phyloP scores from a whole-genome alignment of 2,888 invertebrate genomes.

The Euclidia mi region DNA sequence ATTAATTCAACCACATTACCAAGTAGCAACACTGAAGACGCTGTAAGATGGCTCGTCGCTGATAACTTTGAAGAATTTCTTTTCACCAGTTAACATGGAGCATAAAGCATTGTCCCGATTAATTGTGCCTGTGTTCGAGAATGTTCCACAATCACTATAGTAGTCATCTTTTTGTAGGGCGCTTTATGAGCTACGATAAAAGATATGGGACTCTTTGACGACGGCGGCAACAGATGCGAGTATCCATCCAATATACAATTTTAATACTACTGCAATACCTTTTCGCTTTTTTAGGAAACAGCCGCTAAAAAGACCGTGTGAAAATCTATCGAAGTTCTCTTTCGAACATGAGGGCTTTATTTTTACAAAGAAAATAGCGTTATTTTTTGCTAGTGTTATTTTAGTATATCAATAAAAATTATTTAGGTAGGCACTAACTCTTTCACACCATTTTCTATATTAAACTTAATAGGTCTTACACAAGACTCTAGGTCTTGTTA shows the following conservation, averaged over 20 bases:
- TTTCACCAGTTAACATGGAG: slow-evolving; percentile 3
- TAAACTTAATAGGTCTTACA: no score
- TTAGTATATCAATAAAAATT: no score
- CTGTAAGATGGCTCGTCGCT: neutral
- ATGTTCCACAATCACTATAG: slow-evolving; percentile 35
- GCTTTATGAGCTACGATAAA: slow-evolving; percentile 49
- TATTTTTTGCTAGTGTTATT: no score
- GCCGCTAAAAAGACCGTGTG: neutral
- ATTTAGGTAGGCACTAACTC: no score
- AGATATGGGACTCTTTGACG: slow-evolving; percentile 43
- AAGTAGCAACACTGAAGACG: neutral
- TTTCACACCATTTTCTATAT: no score
- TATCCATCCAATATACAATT: slow-evolving; percentile 36
- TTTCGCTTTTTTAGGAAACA: slow-evolving; percentile 11
- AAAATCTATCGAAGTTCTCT: neutral
- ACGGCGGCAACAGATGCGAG: slow-evolving; percentile 46
- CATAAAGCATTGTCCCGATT: slow-evolving; percentile 15
- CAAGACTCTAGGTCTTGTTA: no score
- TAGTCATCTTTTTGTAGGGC: slow-evolving; percentile 31
- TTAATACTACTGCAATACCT: slow-evolving; percentile 21
- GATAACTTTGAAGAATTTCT: neutral
- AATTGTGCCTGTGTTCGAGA: slow-evolving; percentile 10
- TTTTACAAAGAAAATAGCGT: no score
- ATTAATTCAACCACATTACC: no score
- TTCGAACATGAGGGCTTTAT: no score